Evolutionary conservation across 2,888 invertebrate species (phyloP), one percentile per base, ranked within the genome.

Genomic region (Rhimphoctona megacephalus): DNA sequence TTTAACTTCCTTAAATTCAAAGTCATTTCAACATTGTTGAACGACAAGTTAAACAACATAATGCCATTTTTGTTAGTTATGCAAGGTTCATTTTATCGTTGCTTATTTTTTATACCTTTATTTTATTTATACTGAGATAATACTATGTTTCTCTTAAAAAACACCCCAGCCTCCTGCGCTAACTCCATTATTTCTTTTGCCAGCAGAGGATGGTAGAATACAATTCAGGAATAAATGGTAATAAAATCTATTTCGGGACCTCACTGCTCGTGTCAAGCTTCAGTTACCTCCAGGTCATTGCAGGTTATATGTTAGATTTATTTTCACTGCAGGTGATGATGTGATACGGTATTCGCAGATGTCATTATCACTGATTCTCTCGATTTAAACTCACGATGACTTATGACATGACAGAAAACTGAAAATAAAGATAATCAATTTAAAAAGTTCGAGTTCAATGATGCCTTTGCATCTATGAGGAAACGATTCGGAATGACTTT

Each of bases 231-330:
- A 73, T 54, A 57, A 73, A n/a, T 39, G 61, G 43, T 25, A 57
- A 74, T 74, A 74, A 74, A 74, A 74, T 57, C 74, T 57, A 74
- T 74, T 74, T 39, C 61, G 43, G 74, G 57, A 61, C 14, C 57
- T 57, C 7, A 11, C 73, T 19, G 74, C 57, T 74, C 57, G 74
- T 74, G 74, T 61, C 74, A 61, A 61, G 39, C 57, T 74, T 57
- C 57, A 61, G 19, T 61, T 43, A 74, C 19, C 52, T 72, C 49
- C 49, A 25, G 52, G 72, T 72, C 72, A 70, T 70, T 46, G 70
- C n/a, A 36, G 70, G 22, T 46, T 70, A 43, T 70, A 46, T 72
- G 30, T 52, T 25, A 33, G 72, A 36, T 33, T 49, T 52, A 57
- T 73, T 73, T 73, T 36, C 33, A 22, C 25, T 36, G 57, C 36